A percentile compares a stretch with the other conserved stretches of the same genome.
phyloP scores from a whole-genome alignment of 2,113 vertebrate species.

The Cygnus atratus region DNA sequence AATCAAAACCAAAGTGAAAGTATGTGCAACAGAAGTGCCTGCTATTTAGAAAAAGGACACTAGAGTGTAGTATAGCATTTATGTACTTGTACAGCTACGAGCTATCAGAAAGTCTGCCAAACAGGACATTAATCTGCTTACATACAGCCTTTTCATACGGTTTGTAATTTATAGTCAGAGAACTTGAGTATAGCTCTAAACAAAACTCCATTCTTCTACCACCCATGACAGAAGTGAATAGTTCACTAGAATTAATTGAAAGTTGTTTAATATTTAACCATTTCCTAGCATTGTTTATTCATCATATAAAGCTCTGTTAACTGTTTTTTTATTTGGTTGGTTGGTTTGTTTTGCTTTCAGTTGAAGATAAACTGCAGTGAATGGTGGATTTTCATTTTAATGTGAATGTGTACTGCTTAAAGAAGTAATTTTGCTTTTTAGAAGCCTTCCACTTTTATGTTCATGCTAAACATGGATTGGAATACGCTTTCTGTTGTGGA shows the following conservation, averaged over 20 bases:
- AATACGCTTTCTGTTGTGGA: neutral
- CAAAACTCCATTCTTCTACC: neutral
- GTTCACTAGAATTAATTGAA: neutral
- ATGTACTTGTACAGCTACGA: accelerated
- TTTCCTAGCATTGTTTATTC: neutral
- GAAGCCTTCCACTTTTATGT: neutral
- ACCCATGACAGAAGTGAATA: neutral
- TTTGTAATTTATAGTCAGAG: neutral
- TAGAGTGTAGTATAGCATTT: slow-evolving; percentile 69
- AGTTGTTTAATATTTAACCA: neutral
- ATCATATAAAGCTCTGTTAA: neutral
- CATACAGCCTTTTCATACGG: neutral
- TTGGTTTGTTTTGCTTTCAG: neutral
- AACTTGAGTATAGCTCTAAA: too few relatives aligned
- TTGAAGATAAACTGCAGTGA: neutral
- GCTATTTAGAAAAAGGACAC: slow-evolving; percentile 17
- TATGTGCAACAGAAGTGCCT: neutral
- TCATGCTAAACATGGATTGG: neutral
- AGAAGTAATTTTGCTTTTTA: neutral
- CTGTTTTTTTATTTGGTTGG: neutral
- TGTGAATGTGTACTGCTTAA: neutral
- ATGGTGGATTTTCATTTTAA: neutral
- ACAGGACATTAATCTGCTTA: neutral
- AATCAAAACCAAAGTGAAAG: neutral
- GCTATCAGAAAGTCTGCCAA: neutral